Evolutionary conservation across 2,797 vertebrate species (phyloP), one percentile per base, ranked within the genome.

Genomic region (Rousettus madagascariensis): DNA sequence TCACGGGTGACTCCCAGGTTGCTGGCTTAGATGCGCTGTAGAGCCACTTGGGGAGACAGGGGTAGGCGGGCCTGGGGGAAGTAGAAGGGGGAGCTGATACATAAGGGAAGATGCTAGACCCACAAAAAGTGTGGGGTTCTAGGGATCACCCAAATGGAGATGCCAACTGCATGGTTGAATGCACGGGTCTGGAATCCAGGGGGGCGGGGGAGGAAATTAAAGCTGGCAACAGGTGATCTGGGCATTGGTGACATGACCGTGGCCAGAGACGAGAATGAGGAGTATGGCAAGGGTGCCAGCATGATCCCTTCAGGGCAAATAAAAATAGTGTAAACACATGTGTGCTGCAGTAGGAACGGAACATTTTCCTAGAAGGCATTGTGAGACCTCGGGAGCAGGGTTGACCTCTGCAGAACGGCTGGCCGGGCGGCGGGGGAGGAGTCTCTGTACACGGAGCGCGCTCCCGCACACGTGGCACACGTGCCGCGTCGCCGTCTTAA

Each of bases 401-500:
- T 13, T 66, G 83, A 5, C 13, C 17, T 88, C 57, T 4, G 36
- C 28, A 77, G 72, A 66, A 20, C 30, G 10, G 41, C 24, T 30
- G 63, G 66, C 13, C 4, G 13, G 38, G 59, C 68, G 0, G 46
- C 3, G 12, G 0, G 72, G 33, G n/a, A 0, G 26, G n/a, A 0
- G 0, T 8, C 61, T 43, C 82, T 53, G 41, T 8, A 22, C 12
- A 22, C 59, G 17, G 36, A 86, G 53, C 51, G 7, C 0, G 19
- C 7, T 28, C 26, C 10, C 5, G 0, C 3, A 20, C 1, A 1
- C 4, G 55, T 0, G 20, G 46, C 2, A 6, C 86, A 16, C 6
- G 6, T 1, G 15, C 63, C 22, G 6, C 7, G 1, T 17, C 65
- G 51, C 22, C 3, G 72, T 59, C 24, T 57, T 49, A 6, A 33